These are phyloP conservation scores for Empidonax traillii DNA, from an alignment of 2,113 vertebrate genomes.

Conservation along the genomic window DNA sequence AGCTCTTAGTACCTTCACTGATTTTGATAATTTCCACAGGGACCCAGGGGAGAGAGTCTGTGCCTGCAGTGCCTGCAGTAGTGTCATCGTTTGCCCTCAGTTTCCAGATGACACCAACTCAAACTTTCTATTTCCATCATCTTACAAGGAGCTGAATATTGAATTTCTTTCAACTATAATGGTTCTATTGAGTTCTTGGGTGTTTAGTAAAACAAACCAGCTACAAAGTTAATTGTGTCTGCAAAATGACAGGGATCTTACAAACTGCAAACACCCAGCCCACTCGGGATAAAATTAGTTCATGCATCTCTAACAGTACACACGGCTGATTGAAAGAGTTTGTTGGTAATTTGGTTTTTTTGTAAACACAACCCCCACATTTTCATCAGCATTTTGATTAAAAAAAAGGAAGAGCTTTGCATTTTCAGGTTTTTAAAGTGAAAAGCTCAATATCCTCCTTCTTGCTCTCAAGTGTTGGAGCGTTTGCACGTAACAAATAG, in stretches of 20 bases:
- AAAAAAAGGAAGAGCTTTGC: not conserved
- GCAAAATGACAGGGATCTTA: conserved; percentile 28
- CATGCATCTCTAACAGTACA: not conserved
- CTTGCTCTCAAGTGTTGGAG: not conserved
- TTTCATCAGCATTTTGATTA: not conserved
- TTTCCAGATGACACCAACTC: not conserved
- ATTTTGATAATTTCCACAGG: not conserved
- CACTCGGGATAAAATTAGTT: not conserved
- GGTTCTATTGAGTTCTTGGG: conserved; percentile 2
- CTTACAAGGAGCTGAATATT: not conserved
- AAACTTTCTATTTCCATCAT: not conserved
- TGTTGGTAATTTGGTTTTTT: not conserved
- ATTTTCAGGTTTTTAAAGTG: not conserved
- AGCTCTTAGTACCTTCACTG: not conserved
- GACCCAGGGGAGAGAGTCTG: not conserved
- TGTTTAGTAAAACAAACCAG: conserved; percentile 35
- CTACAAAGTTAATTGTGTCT: conserved; percentile 29
- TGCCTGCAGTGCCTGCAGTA: not conserved
- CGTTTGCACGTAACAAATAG: not conserved
- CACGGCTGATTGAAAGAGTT: not conserved
- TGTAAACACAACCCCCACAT: not conserved
- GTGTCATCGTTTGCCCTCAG: not conserved
- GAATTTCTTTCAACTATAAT: not conserved
- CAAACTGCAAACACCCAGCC: conserved; percentile 24
- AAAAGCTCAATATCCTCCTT: not conserved